Base-by-base conservation (phyloP, 2,888 invertebrate species). In the Cartodere bifasciata region DNA sequence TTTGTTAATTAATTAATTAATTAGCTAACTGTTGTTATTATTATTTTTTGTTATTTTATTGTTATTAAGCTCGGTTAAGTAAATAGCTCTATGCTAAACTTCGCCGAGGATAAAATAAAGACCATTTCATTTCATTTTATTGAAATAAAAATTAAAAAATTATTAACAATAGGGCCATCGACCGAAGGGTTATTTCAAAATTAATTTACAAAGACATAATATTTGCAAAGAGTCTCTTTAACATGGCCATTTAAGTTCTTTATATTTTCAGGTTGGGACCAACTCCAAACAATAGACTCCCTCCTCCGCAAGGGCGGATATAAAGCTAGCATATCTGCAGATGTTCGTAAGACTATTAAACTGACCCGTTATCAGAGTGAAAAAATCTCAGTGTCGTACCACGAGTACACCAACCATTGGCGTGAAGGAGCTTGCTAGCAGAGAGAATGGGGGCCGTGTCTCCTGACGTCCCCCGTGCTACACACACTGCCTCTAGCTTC, bases 231-330 rank as follows among this genome's bases (percentile, higher is more conserved):
- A 20, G 20, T n/a, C 20, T 20, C 20, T 6, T 20, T 6, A 20
- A 20, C 20, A 20, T 7, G n/a, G n/a, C 20, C 20, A 20, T 20
- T 20, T n/a, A 7, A 20, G n/a, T 20, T 20, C n/a, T 20, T 20
- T 20, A 7, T n/a, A 7, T 20, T 20, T 65, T 13, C 63, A 95
- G 95, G 95, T 49, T 98, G 98, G 98, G 88, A 97, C 72, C 90
- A 91, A 65, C 75, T 87, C 44, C 94, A 97, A 65, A 98, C 98
- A 13, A 92, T 98, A 53, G 97, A 99, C 65, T 92, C 95, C 22
- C 67, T 98, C 39, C 72, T 98, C 41, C 77, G 94, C 45, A 99
- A 98, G 65, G 97, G 95, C 43, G 98, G 98, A 27, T 95, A 80
- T 65, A 90, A 90, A 58, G 86, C 91, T 15, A 63, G 72, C 31